Conservation (phyloP, 2,888 invertebrate species). For the Pterostichus madidus region DNA sequence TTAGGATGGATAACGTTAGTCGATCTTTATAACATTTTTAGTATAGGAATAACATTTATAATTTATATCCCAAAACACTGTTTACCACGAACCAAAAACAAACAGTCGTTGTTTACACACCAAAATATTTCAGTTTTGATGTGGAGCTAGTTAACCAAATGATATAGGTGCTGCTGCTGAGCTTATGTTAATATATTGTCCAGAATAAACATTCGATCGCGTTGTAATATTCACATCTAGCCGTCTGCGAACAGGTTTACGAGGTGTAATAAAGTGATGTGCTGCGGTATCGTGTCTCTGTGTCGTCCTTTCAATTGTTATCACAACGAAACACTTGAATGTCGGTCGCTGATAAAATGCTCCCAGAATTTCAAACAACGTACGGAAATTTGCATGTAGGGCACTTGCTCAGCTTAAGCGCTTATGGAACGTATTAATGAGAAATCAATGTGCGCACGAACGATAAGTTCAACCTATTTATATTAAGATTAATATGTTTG, state of each 20-base stretch:
- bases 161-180: neutral
- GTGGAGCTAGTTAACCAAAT: constrained; percentile 9
- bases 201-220: constrained; percentile 37
- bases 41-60: no score
- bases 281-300: constrained; percentile 1
- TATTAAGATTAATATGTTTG: constrained; percentile 24
- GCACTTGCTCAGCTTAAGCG: constrained; percentile 7
- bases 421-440: constrained; percentile 24
- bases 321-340: constrained; percentile 34
- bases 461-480: constrained; percentile 16
- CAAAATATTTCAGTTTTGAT: constrained; percentile 17
- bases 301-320: constrained; percentile 44
- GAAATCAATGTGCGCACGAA: constrained; percentile 31
- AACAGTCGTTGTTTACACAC: neutral
- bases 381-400: constrained; percentile 17
- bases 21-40: no score
- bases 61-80: no score
- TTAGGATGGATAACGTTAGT: no score
- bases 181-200: constrained; percentile 41
- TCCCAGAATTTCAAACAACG: constrained; percentile 14
- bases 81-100: no score
- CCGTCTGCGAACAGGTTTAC: constrained; percentile 21
- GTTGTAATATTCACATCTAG: constrained; percentile 20
- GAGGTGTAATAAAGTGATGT: constrained; percentile 39
- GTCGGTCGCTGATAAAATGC: constrained; percentile 38